Conservation (phyloP, 1,140 invertebrate genomes). For the Drosophila azteca region DNA sequence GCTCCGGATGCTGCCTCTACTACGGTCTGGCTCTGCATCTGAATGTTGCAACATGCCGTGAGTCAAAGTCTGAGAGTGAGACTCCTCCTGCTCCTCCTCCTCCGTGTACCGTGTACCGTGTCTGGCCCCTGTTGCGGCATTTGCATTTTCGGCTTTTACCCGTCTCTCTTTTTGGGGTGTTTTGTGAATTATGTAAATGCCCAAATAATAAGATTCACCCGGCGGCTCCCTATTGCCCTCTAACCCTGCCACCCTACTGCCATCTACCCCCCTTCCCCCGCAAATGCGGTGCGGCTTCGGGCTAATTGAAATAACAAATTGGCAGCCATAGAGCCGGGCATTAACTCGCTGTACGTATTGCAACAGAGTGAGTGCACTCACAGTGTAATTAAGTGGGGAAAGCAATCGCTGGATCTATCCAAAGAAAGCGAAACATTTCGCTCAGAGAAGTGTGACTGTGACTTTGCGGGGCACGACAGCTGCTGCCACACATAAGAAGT, state of each 20-base stretch:
- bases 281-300: constrained; percentile 54
- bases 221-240: constrained; percentile 14
- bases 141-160: constrained; percentile 66
- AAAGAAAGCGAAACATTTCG: constrained; percentile 17
- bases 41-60: constrained; percentile 66
- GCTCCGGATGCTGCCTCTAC: not conserved
- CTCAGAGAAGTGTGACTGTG: not conserved
- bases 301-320: constrained; percentile 77
- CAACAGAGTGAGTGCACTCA: not conserved
- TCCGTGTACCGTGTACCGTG: not conserved
- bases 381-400: constrained; percentile 50
- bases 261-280: no score
- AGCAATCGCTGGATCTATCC: constrained; percentile 26
- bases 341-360: constrained; percentile 4
- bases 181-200: constrained; percentile 77
- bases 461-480: constrained; percentile 8
- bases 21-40: constrained; percentile 40
- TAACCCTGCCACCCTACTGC: no score
- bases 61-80: constrained; percentile 31
- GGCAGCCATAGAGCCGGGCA: constrained; percentile 23
- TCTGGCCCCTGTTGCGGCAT: constrained; percentile 36
- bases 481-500: constrained; percentile 58
- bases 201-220: constrained; percentile 64
- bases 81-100: not conserved
- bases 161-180: constrained; percentile 32